Evolutionary conservation across 2,888 invertebrate species (phyloP).

Genomic region (Sialis lutaria): DNA sequence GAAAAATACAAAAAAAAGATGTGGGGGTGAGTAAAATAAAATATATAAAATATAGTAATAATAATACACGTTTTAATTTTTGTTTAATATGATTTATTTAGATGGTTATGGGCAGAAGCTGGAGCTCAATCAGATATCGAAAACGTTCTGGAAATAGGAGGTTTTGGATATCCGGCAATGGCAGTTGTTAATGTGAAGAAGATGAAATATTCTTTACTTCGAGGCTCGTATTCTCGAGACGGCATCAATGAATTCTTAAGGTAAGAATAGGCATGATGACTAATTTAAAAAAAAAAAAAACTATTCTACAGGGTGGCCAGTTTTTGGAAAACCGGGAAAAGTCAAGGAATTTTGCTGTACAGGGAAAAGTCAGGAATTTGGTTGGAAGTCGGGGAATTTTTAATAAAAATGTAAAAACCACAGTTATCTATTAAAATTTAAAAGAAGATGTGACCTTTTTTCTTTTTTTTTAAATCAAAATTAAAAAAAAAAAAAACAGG

Average conservation of each 20-base stretch:
- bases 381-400: too few relatives aligned
- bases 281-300: too few relatives aligned
- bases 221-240: slow-evolving; percentile 84
- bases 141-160: slow-evolving; percentile 83
- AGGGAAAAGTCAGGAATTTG: too few relatives aligned
- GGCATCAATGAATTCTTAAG: slow-evolving; percentile 92
- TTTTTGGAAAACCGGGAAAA: too few relatives aligned
- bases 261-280: slow-evolving; percentile 21
- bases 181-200: slow-evolving; percentile 93
- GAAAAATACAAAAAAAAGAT: slow-evolving; percentile 87
- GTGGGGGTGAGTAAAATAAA: slow-evolving; percentile 59
- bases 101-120: slow-evolving; percentile 93
- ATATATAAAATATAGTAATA: background rate
- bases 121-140: slow-evolving; percentile 72
- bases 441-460: too few relatives aligned
- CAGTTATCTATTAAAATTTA: too few relatives aligned
- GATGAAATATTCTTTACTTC: slow-evolving; percentile 84
- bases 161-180: slow-evolving; percentile 97
- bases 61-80: background rate
- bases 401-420: too few relatives aligned
- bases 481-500: too few relatives aligned
- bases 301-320: too few relatives aligned
- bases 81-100: slow-evolving; percentile 15
- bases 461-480: too few relatives aligned
- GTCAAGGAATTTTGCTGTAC: too few relatives aligned